Conservation (phyloP, 2,888 invertebrate genomes). For the Arge pagana region DNA sequence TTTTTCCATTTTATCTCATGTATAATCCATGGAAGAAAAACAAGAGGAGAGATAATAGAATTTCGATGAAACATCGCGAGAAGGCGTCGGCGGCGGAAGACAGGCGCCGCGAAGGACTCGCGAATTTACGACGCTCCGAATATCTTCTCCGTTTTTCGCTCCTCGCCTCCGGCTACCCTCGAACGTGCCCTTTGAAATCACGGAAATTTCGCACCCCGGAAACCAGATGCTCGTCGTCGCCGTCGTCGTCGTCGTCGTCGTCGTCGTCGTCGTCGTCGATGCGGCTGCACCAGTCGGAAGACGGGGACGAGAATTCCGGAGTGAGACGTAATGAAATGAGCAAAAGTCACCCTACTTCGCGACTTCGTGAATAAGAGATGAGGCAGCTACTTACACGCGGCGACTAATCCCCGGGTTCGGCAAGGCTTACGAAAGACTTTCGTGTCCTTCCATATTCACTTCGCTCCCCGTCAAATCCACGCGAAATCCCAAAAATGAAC, state of each 20-base stretch:
- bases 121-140: background rate
- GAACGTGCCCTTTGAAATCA: background rate
- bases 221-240: background rate
- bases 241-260: background rate
- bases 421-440: conserved; percentile 38
- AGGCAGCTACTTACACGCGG: conserved; percentile 38
- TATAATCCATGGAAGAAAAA: background rate
- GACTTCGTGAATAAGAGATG: conserved; percentile 44
- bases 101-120: no score
- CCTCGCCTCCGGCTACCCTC: background rate
- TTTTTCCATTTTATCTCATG: no score
- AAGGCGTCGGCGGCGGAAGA: no score
- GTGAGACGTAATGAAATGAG: conserved; percentile 39
- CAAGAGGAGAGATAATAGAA: background rate
- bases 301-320: background rate
- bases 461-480: no score
- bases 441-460: no score
- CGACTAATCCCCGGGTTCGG: conserved; percentile 45
- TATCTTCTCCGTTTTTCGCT: background rate
- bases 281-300: background rate
- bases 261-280: no score
- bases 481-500: no score
- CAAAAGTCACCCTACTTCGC: conserved; percentile 38
- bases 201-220: background rate
- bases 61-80: no score